Percentiles rank a stretch among this genome's conserved stretches.
Conservation (phyloP, 2,888 invertebrate genomes). For the Ellobium chinense region DNA sequence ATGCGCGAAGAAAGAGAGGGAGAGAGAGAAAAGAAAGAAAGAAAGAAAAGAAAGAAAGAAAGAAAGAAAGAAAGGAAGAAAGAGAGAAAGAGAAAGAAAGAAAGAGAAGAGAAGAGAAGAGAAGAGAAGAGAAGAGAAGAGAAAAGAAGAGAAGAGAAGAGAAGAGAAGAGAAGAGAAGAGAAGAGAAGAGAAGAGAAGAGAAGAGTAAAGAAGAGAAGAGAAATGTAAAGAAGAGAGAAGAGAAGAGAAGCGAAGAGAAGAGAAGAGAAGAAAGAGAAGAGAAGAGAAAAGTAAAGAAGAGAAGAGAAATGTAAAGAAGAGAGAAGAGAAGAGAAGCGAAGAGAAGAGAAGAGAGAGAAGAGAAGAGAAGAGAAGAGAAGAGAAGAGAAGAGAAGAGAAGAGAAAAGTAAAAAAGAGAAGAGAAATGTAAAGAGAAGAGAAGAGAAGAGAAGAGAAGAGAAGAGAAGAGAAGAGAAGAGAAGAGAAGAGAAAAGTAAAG, state of each 20-base stretch:
- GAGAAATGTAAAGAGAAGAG: background rate
- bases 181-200: background rate
- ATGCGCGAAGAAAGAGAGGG: background rate
- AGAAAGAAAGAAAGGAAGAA: background rate
- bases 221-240: background rate
- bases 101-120: background rate
- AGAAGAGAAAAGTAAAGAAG: background rate
- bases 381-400: background rate
- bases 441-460: background rate
- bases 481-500: background rate
- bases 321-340: background rate
- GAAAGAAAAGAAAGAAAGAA: background rate
- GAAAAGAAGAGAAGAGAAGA: background rate
- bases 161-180: background rate
- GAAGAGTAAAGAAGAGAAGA: background rate
- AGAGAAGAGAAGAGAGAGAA: constrained; percentile 1
- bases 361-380: background rate
- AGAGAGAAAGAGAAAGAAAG: background rate
- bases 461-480: background rate
- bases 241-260: background rate
- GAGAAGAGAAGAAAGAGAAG: background rate
- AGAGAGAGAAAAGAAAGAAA: background rate
- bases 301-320: background rate
- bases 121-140: background rate
- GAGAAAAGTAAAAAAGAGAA: background rate